These are phyloP conservation scores for Microplitis demolitor DNA, from an alignment of 1,140 invertebrate genomes.

Conservation along the genomic window DNA sequence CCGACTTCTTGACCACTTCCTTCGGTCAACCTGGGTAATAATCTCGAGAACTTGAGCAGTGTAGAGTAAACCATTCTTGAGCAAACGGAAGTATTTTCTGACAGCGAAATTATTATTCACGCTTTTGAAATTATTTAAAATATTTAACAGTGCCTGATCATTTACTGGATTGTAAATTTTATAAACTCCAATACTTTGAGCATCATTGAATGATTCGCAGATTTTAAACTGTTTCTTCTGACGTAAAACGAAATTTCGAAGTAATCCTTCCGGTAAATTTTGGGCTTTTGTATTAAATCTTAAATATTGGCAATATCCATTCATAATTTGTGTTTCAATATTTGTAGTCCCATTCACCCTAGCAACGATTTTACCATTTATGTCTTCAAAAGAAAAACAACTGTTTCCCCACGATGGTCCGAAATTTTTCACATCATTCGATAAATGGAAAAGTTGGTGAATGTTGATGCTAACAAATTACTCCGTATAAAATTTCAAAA, in stretches of 20 bases:
- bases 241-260: background rate
- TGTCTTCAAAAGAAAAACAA: background rate
- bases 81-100: conserved; percentile 4
- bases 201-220: background rate
- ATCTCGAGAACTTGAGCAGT: no score
- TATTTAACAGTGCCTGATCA: background rate
- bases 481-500: conserved; percentile 14
- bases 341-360: background rate
- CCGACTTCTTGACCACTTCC: no score
- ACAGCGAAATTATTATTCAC: background rate
- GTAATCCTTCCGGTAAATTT: background rate
- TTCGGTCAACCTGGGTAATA: no score
- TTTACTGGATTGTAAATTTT: background rate
- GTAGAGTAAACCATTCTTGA: conserved; percentile 1
- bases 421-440: background rate
- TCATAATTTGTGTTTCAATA: background rate
- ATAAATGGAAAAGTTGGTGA: background rate
- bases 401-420: background rate
- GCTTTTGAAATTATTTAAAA: background rate
- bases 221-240: background rate
- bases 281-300: background rate
- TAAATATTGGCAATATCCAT: background rate
- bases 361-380: background rate
- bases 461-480: background rate
- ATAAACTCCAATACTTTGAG: background rate